Evolutionary conservation across 2,888 invertebrate genomes (phyloP), one percentile per base, ranked within the genome.

Genomic region (Pogonocherus hispidulus): DNA sequence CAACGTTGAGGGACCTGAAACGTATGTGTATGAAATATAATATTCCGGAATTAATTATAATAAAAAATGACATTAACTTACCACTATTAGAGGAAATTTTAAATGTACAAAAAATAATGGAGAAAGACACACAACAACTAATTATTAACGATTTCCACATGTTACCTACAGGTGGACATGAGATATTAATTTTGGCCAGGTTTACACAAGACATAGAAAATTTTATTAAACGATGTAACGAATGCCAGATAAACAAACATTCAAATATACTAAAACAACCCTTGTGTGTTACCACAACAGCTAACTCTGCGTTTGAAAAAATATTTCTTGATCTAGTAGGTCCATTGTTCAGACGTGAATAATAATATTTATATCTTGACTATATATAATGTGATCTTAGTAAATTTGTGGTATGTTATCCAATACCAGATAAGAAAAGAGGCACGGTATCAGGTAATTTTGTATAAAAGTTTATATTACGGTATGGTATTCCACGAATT

Each of bases 111-210:
- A 27, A 27, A 9, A 16, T 51, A 63, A 32, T 37, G 35, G 35
- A 51, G 9, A 14, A 23, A 52, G 27, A 63, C 19, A 37, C 51
- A 23, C 46, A 66, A 44, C 54, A 70, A 66, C 47, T 75, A 60
- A 69, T 75, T 23, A 20, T 75, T 59, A 75, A 75, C 60, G 71
- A 75, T 64, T 75, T 75, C 44, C 72, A 75, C 49, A 56, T 70
- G 19, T 46, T 75, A 47, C 72, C 72, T 11, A 75, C 74, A 20
- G 72, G 74, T 49, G 73, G 74, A 22, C 75, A 75, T 70, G 67
- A 60, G 8, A 5, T 47, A 56, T 73, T 73, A 57, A 64, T 63
- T 70, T 73, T 69, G 73, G 16, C 57, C 59, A 49, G 60, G 19
- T 22, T 74, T 9, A 41, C n/a, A 20, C 9, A n/a, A 66, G 70